phyloP scores from a whole-genome alignment of 1,140 invertebrate genomes.

The Drosophila elegans region DNA sequence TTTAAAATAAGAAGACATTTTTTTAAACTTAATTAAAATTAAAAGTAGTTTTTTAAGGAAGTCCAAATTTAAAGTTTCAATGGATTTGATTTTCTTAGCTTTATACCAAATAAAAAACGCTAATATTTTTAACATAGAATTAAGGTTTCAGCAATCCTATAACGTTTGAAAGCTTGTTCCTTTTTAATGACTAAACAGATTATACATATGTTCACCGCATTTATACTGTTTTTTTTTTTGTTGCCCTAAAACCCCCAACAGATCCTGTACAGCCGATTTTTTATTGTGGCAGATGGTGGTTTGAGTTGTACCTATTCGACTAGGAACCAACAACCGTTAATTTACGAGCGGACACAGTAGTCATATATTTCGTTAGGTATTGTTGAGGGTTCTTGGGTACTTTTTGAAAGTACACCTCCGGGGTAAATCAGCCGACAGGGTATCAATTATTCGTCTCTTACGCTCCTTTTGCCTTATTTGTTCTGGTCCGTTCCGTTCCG shows the following conservation, averaged over 20 bases:
- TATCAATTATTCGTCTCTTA: slow-evolving; percentile 16
- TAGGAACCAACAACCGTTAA: slow-evolving; percentile 2
- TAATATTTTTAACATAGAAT: no score
- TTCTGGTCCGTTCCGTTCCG: not conserved
- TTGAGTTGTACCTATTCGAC: not conserved
- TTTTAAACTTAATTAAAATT: no score
- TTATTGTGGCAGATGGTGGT: slow-evolving; percentile 10
- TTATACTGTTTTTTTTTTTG: not conserved
- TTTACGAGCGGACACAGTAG: slow-evolving; percentile 12
- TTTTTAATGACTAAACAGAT: no score
- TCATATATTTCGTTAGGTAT: not conserved
- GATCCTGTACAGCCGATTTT: not conserved
- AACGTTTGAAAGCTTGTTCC: no score
- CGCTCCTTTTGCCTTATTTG: not conserved
- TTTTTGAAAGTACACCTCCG: not conserved
- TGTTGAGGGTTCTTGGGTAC: not conserved
- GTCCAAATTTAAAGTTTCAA: no score
- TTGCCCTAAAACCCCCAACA: not conserved
- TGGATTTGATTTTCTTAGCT: no score
- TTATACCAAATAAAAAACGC: no score
- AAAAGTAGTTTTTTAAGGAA: no score
- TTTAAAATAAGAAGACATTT: no score
- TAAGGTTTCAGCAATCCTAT: no score
- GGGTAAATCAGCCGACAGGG: slow-evolving; percentile 1
- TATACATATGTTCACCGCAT: no score